Conservation (phyloP, 2,797 vertebrate species). For the Urosaurus nigricauda region DNA sequence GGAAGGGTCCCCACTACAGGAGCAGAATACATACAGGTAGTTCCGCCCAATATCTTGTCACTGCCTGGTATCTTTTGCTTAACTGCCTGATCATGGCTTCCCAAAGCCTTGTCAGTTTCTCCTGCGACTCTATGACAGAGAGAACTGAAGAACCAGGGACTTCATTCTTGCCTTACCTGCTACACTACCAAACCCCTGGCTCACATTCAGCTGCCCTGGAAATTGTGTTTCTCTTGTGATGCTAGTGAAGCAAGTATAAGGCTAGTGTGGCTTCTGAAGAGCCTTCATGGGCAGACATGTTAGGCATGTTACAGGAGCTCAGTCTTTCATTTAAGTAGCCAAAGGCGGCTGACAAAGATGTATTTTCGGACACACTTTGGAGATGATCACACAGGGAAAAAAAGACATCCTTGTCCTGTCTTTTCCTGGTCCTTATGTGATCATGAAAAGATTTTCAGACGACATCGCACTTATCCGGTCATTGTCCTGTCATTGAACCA, state of each 20-base stretch:
- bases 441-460: too few relatives aligned
- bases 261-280: neutral
- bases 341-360: neutral
- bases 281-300: neutral
- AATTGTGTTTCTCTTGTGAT: neutral
- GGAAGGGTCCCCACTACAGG: too few relatives aligned
- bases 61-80: neutral
- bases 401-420: too few relatives aligned
- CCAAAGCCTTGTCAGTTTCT: neutral
- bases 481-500: too few relatives aligned
- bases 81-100: neutral
- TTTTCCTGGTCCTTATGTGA: too few relatives aligned
- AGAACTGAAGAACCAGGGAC: neutral
- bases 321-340: neutral
- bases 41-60: neutral
- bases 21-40: too few relatives aligned
- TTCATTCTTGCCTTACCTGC: neutral
- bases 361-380: neutral
- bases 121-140: neutral
- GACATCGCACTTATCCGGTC: too few relatives aligned
- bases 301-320: neutral
- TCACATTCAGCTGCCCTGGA: neutral
- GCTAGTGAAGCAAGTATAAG: neutral
- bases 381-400: too few relatives aligned
- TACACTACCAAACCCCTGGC: neutral